phyloP scores from a whole-genome alignment of 2,888 invertebrate species.

The Monopis laevigella region DNA sequence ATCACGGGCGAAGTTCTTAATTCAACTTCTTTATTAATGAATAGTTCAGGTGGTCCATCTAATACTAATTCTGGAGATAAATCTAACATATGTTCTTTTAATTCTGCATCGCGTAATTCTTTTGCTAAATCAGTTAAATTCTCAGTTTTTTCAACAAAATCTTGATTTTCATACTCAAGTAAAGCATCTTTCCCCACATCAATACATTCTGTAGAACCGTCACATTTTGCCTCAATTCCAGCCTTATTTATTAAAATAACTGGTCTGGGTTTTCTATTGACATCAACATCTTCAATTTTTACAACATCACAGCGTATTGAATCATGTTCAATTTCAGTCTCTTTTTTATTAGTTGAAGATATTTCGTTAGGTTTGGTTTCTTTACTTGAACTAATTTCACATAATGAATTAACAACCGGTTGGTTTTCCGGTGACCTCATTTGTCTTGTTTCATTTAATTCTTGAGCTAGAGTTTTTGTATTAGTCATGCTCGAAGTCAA shows the following conservation, averaged over 20 bases:
- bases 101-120: conserved; percentile 45
- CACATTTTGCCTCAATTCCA: no score
- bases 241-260: no score
- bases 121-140: conserved; percentile 43
- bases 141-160: conserved; percentile 26
- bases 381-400: conserved; percentile 34
- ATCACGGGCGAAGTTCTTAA: conserved; percentile 39
- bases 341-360: conserved; percentile 23
- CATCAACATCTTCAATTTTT: not conserved
- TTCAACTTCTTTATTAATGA: conserved; percentile 34
- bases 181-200: conserved; percentile 55
- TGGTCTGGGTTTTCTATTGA: not conserved
- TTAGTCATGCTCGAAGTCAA: conserved; percentile 50
- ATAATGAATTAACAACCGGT: conserved; percentile 27
- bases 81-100: conserved; percentile 39
- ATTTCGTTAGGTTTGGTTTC: conserved; percentile 31
- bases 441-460: conserved; percentile 18
- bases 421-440: conserved; percentile 21
- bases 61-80: conserved; percentile 52
- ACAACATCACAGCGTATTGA: not conserved
- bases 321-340: conserved; percentile 16
- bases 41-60: conserved; percentile 43
- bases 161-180: conserved; percentile 42
- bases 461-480: conserved; percentile 43
- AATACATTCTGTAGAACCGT: conserved; percentile 26